phyloP scores from a whole-genome alignment of 2,888 invertebrate genomes.

The Trichopria drosophilae region DNA sequence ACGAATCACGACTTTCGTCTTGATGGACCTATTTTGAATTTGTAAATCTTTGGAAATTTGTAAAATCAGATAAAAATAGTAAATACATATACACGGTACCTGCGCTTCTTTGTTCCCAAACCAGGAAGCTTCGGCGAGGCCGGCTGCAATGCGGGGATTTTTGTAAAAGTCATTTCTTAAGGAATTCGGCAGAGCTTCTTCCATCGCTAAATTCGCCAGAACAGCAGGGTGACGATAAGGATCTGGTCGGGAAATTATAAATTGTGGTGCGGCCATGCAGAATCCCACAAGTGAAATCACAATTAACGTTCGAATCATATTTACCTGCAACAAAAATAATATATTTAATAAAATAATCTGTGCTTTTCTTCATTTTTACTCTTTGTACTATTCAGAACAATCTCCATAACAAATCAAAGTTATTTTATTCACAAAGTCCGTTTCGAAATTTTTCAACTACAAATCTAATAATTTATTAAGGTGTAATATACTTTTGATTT shows the following conservation, averaged over 20 bases:
- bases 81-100: too few species aligned
- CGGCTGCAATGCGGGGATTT: constrained; percentile 73
- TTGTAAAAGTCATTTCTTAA: constrained; percentile 75
- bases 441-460: too few species aligned
- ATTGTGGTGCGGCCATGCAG: constrained; percentile 45
- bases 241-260: constrained; percentile 35
- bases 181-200: constrained; percentile 72
- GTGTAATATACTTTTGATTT: too few species aligned
- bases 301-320: constrained; percentile 35
- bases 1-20: too few species aligned
- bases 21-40: too few species aligned
- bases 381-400: too few species aligned
- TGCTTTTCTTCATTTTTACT: background rate
- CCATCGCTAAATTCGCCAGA: constrained; percentile 70
- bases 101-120: constrained; percentile 76
- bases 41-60: too few species aligned
- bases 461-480: too few species aligned
- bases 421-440: too few species aligned
- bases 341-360: background rate
- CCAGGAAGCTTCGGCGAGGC: constrained; percentile 79
- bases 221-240: constrained; percentile 70
- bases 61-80: too few species aligned
- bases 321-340: constrained; percentile 20
- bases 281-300: constrained; percentile 33
- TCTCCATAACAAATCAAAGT: too few species aligned